Conservation (phyloP, 2,797 vertebrate species). For the Sorex maritimensis region DNA sequence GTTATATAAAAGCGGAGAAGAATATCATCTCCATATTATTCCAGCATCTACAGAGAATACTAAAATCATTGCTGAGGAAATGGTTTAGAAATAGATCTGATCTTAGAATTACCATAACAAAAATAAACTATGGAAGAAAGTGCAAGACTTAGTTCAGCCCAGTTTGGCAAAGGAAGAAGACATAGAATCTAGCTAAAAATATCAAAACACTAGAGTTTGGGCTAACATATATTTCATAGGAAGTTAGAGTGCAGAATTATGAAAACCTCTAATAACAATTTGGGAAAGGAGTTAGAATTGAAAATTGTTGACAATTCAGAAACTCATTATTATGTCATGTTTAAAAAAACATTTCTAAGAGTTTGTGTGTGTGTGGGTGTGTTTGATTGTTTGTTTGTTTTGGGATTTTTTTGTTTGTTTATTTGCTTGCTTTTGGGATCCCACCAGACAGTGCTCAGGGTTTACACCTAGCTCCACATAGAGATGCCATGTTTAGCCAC, state of each 20-base stretch:
- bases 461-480: too few species aligned
- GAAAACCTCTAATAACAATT: neutral
- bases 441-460: too few species aligned
- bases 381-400: too few species aligned
- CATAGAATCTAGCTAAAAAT: neutral
- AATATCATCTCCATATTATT: neutral
- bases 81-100: neutral
- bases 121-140: neutral
- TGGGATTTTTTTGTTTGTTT: too few species aligned
- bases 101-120: neutral
- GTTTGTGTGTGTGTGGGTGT: too few species aligned
- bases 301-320: slow-evolving; percentile 1
- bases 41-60: neutral
- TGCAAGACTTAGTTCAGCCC: neutral
- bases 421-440: too few species aligned
- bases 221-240: neutral
- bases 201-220: neutral
- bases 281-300: neutral
- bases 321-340: neutral
- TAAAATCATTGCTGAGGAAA: neutral
- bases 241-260: neutral
- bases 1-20: neutral
- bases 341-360: neutral
- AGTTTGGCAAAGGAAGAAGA: slow-evolving; percentile 25
- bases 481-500: too few species aligned